Percentiles rank a stretch among this genome's conserved stretches.
Evolutionary conservation across 2,113 vertebrate species (phyloP).

Genomic region (Apteryx owenii): DNA sequence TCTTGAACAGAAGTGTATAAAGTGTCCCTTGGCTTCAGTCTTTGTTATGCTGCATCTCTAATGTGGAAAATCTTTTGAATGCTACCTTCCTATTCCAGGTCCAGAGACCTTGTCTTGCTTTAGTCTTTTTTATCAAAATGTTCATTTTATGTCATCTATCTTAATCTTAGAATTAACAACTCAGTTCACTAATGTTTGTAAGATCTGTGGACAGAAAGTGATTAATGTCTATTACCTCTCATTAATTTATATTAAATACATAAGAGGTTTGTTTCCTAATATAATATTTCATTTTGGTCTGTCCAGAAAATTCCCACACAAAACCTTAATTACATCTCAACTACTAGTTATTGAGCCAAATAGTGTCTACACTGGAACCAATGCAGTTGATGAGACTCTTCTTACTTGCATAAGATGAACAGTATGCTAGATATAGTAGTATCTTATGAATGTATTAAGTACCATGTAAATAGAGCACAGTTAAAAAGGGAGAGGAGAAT

Average conservation of each 20-base stretch:
- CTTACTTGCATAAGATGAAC: fast-evolving
- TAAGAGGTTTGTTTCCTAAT: not conserved
- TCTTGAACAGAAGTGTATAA: not conserved
- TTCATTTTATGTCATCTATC: not conserved
- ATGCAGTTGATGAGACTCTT: not conserved
- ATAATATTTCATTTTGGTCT: not conserved
- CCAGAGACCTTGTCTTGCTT: not conserved
- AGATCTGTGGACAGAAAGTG: not conserved
- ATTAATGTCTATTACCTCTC: not conserved
- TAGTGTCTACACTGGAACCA: not conserved
- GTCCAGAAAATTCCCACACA: not conserved
- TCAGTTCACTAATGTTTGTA: not conserved
- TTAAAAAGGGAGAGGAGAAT: not conserved
- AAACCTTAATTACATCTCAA: not conserved
- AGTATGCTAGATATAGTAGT: not conserved
- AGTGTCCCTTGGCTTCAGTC: not conserved
- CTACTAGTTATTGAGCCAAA: not conserved
- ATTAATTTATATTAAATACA: not conserved
- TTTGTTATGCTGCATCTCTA: not conserved
- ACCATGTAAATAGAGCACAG: not conserved
- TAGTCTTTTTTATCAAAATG: not conserved
- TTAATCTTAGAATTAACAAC: not conserved
- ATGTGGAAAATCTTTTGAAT: not conserved
- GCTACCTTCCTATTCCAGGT: not conserved
- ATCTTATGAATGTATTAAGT: not conserved